Percentiles rank a stretch among this genome's conserved stretches.
Evolutionary conservation across 1,140 invertebrate species (phyloP).

Genomic region (Adelges cooleyi): DNA sequence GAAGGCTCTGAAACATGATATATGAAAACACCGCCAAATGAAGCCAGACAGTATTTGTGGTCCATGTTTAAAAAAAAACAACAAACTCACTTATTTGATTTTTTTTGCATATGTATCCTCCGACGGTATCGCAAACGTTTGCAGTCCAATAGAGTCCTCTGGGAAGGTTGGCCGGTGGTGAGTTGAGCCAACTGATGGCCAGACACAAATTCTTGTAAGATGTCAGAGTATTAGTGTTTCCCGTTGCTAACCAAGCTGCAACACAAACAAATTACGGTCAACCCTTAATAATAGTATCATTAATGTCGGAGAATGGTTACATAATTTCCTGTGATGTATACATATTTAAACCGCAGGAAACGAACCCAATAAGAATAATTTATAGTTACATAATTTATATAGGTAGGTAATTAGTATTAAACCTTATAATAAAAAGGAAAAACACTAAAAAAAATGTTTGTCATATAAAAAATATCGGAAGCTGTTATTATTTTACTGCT

Average conservation of each 20-base stretch:
- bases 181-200: conserved; percentile 49
- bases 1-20: not conserved
- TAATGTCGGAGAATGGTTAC: too few relatives aligned
- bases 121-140: conserved; percentile 44
- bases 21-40: not conserved
- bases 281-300: too few relatives aligned
- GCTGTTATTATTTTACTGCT: too few relatives aligned
- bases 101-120: conserved; percentile 52
- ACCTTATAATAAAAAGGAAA: too few relatives aligned
- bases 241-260: conserved; percentile 41
- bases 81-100: conserved; percentile 36
- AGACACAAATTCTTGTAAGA: conserved; percentile 39
- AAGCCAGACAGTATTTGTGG: not conserved
- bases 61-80: not conserved
- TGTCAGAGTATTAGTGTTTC: not conserved
- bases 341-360: not conserved
- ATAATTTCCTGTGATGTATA: not conserved
- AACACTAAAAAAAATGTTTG: too few relatives aligned
- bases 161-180: conserved; percentile 45
- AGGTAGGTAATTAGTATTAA: too few relatives aligned
- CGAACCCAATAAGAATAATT: too few relatives aligned
- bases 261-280: not conserved
- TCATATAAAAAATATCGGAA: too few relatives aligned
- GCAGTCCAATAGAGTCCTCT: conserved; percentile 52
- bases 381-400: too few relatives aligned